These are phyloP conservation scores for Drosophila trapezifrons DNA, from an alignment of 1,140 invertebrate genomes.

Conservation along the genomic window DNA sequence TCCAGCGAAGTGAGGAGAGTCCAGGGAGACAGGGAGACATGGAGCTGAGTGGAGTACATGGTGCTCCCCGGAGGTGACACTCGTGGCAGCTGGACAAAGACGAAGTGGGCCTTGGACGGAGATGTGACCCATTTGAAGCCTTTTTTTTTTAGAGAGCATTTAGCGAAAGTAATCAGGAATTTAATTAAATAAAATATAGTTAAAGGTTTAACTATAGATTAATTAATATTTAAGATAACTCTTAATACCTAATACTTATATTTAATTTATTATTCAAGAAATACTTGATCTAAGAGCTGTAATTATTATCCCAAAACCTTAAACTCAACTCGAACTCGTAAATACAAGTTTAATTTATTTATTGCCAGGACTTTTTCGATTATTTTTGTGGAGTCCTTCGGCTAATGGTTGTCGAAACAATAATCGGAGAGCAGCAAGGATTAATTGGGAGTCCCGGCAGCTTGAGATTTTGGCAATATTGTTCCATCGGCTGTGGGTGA, in stretches of 20 bases:
- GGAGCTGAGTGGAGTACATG: conserved; percentile 13
- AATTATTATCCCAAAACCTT: background rate
- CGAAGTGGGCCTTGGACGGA: background rate
- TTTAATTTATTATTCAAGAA: no score
- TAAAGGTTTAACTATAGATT: no score
- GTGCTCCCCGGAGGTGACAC: conserved; percentile 14
- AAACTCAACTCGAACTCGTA: no score
- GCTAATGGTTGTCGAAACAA: background rate
- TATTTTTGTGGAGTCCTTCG: no score
- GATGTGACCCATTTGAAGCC: background rate
- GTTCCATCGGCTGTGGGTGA: conserved; percentile 18
- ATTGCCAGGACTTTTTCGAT: no score
- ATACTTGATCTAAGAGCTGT: background rate
- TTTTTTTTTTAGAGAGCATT: no score
- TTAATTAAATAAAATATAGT: background rate
- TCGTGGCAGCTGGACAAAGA: conserved; percentile 13
- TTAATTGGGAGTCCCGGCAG: conserved; percentile 15
- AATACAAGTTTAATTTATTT: no score
- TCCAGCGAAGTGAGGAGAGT: background rate
- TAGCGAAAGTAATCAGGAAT: background rate
- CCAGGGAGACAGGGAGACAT: conserved; percentile 12
- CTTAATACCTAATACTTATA: no score
- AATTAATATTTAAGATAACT: background rate
- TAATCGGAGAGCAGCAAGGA: background rate
- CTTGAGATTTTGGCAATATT: background rate